A percentile compares a stretch with the other conserved stretches of the same genome.
Evolutionary conservation across 2,888 invertebrate species (phyloP).

Genomic region (Cryptus armator): DNA sequence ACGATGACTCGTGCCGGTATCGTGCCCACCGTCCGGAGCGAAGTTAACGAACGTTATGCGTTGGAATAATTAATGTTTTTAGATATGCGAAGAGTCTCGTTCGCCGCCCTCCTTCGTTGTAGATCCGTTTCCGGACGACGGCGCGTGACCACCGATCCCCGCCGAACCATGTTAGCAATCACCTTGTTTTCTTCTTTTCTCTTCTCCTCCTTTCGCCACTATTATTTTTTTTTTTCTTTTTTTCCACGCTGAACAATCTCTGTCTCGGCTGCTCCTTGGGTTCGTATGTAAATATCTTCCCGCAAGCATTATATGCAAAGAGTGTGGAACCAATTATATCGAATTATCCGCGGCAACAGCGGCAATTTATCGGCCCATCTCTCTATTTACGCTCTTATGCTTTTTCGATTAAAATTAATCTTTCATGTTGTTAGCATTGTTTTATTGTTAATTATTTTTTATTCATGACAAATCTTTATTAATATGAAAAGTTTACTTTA

Average conservation of each 20-base stretch:
- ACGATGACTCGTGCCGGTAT: conserved; percentile 5
- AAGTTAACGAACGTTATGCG: conserved; percentile 37
- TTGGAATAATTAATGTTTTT: conserved; percentile 72
- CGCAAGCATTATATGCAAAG: conserved; percentile 45
- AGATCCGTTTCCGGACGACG: conserved; percentile 78
- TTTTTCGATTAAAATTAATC: background rate
- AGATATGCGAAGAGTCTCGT: conserved; percentile 59
- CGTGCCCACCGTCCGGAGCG: conserved; percentile 6
- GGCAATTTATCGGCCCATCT: conserved; percentile 44
- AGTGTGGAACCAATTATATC: conserved; percentile 39
- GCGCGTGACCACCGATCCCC: conserved; percentile 74
- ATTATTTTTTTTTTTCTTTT: conserved; percentile 34
- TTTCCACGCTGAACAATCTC: conserved; percentile 49
- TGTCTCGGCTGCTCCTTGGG: conserved; percentile 16
- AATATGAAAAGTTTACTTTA: no score
- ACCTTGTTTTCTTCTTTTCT: conserved; percentile 33
- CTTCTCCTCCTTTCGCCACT: conserved; percentile 3
- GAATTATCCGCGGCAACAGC: conserved; percentile 29
- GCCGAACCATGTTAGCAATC: conserved; percentile 25
- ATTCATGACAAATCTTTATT: background rate
- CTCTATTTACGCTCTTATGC: background rate
- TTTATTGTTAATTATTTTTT: background rate
- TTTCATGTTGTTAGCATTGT: background rate
- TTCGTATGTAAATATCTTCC: conserved; percentile 41
- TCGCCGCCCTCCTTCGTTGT: conserved; percentile 72